A percentile compares a stretch with the other conserved stretches of the same genome.
phyloP scores from a whole-genome alignment of 1,140 invertebrate species.

The Polypedilum pembai region DNA sequence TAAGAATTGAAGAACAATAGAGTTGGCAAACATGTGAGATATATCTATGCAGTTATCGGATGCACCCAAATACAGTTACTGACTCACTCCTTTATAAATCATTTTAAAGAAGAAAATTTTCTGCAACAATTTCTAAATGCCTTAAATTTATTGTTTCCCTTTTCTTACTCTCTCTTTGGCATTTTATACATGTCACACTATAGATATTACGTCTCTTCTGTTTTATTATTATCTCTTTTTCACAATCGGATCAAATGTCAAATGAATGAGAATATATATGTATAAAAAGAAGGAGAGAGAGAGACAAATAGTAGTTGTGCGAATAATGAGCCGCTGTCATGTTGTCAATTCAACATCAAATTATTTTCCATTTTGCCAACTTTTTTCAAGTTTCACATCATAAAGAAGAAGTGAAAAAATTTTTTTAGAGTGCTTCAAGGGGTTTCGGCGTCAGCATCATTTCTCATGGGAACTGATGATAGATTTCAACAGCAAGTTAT shows the following conservation, averaged over 20 bases:
- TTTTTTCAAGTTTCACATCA: background rate
- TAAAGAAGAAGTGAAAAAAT: too few species aligned
- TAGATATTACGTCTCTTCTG: background rate
- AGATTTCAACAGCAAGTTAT: too few species aligned
- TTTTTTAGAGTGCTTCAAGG: too few species aligned
- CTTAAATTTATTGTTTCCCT: slow-evolving; percentile 11
- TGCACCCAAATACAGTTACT: background rate
- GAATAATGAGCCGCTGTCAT: slow-evolving; percentile 22
- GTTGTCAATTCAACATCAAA: slow-evolving; percentile 28
- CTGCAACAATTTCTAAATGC: background rate
- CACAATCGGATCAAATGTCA: slow-evolving; percentile 26
- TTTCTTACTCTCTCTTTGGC: background rate
- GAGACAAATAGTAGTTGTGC: slow-evolving; percentile 18
- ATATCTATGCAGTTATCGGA: background rate
- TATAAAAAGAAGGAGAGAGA: background rate
- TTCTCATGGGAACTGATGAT: too few species aligned
- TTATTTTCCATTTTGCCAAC: background rate
- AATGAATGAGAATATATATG: slow-evolving; percentile 8
- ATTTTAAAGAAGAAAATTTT: background rate
- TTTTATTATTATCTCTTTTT: slow-evolving; percentile 13
- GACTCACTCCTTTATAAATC: background rate
- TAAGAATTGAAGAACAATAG: background rate
- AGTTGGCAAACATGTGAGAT: background rate
- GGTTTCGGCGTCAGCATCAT: too few species aligned
- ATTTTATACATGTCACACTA: background rate